Evolutionary conservation across 2,888 invertebrate genomes (phyloP).

Genomic region (Brachynemurus nebulosus): DNA sequence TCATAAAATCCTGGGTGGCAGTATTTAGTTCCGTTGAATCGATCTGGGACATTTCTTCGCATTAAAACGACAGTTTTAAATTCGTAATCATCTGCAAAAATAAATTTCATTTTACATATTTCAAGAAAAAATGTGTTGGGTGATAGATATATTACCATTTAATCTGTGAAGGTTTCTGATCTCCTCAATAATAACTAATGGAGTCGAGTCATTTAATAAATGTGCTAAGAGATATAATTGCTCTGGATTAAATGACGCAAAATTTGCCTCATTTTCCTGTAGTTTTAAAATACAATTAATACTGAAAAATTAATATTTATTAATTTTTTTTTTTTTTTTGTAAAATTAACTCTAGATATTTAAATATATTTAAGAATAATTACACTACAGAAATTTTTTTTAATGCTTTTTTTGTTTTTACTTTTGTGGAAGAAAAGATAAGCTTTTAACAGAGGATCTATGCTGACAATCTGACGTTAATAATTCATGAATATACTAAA

Average conservation of each 20-base stretch:
- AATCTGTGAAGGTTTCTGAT: background rate
- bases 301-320: no score
- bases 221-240: background rate
- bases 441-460: no score
- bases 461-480: no score
- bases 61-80: background rate
- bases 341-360: no score
- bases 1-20: conserved; percentile 2
- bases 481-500: no score
- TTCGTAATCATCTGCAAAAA: background rate
- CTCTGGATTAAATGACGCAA: background rate
- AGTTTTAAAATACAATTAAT: background rate
- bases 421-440: no score
- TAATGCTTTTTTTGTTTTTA: no score
- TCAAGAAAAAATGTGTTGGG: background rate
- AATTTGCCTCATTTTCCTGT: background rate
- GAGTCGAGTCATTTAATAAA: background rate
- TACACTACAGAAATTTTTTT: no score
- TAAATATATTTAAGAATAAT: no score
- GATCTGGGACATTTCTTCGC: background rate
- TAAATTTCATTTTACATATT: background rate
- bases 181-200: background rate
- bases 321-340: no score
- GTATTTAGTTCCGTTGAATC: background rate
- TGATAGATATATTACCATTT: background rate